phyloP scores from a whole-genome alignment of 2,888 invertebrate species.

The Tricholauxania praeusta region DNA sequence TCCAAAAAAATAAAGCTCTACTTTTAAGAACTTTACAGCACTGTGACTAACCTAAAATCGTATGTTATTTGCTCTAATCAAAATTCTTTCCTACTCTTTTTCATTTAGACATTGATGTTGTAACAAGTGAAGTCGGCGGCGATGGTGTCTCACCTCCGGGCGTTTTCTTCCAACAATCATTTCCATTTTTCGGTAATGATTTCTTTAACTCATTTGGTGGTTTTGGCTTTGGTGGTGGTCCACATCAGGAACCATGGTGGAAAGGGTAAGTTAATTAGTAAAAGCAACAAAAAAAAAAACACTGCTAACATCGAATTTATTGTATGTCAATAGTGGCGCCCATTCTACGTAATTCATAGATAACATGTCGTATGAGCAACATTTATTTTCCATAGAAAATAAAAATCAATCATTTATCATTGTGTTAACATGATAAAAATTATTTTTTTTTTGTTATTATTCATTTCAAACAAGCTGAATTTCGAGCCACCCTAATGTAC shows the following conservation, averaged over 20 bases:
- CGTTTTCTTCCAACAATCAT: slow-evolving; percentile 62
- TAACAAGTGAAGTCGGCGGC: slow-evolving; percentile 58
- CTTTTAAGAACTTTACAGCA: not conserved
- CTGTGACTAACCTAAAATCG: not conserved
- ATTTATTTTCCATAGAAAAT: too few species aligned
- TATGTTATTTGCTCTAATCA: not conserved
- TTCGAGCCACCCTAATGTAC: too few species aligned
- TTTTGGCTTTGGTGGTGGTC: slow-evolving; percentile 59
- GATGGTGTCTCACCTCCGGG: slow-evolving; percentile 51
- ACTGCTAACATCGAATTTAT: too few species aligned
- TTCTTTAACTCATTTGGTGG: slow-evolving; percentile 65
- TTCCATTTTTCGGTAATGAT: slow-evolving; percentile 65
- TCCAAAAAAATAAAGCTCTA: too few species aligned
- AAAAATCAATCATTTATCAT: too few species aligned
- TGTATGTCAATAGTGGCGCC: too few species aligned
- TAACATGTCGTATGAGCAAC: too few species aligned
- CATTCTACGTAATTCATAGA: too few species aligned
- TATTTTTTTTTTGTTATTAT: too few species aligned
- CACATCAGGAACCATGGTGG: slow-evolving; percentile 64
- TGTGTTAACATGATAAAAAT: too few species aligned
- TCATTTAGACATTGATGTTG: slow-evolving; percentile 60
- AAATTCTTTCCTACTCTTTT: not conserved
- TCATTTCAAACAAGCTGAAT: too few species aligned
- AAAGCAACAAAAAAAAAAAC: too few species aligned
- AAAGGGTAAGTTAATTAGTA: slow-evolving; percentile 61